Base-by-base conservation (phyloP, 2,797 vertebrate genomes). In the Crocodylus rhombifer region DNA sequence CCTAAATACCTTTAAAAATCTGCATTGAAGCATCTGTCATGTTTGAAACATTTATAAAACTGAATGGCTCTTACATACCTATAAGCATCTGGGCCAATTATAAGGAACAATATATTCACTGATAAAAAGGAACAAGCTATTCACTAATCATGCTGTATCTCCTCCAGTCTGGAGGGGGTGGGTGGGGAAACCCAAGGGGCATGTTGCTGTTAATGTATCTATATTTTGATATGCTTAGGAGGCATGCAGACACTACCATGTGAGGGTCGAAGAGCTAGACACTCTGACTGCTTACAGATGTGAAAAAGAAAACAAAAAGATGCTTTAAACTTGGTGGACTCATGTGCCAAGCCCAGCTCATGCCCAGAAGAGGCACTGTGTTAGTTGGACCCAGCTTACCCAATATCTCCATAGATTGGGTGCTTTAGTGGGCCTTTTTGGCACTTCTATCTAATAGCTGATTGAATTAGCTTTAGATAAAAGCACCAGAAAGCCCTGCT, bases 121-220 rank as follows among this genome's bases (percentile, higher is more conserved):
- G 28, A 30, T 33, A 4, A 71, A 89, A 11, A 26, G n/a, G 86
- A 14, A 3, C 12, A 7, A 55, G 15, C 71, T 14, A 4, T 64
- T 26, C 63, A 88, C 4, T 14, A 42, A 58, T 57, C 2, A 14
- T 8, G 67, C 3, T 2, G 2, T 64, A 85, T 12, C 17, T 81
- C 33, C 75, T 77, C 42, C 1, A 11, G 42, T 51, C 42, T 51
- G 61, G 25, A 13, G 14, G 51, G 26, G 57, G 74, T 63, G 64
- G 58, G 9, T 67, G 36, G 25, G 67, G 23, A 76, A 69, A 13
- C 14, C 26, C 62, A 64, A 20, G 64, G 77, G 69, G 33, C 9
- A 36, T 0, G 0, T 30, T 57, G 55, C 62, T 36, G 1, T 9
- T 79, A 67, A 17, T 67, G 7, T 73, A 26, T 33, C 7, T 26